Evolutionary conservation across 2,113 vertebrate species (phyloP), one percentile per base, ranked within the genome.

Genomic region (Mungos mungo): DNA sequence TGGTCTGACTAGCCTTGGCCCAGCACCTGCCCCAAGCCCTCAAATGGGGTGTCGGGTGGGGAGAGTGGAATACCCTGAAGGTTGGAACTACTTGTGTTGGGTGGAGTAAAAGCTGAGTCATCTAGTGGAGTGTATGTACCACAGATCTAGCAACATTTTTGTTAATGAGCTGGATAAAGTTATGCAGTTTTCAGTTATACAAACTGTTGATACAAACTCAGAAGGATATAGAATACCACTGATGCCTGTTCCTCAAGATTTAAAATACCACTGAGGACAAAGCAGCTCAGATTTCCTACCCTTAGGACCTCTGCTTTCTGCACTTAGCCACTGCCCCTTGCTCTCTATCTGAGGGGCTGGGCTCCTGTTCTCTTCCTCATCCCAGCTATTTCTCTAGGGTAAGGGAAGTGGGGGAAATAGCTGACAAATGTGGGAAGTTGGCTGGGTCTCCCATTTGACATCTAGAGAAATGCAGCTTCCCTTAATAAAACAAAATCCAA

Each of bases 1-100:
- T 98, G 97, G 95, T 97, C 90, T 97, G 92, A 92, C 94, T 97
- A 74, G 89, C 89, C 50, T 79, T 80, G 86, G 82, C 68, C 71
- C 52, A 97, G 92, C 89, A 96, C 77, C 88, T 90, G 33, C 45
- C 65, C 1, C 35, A 68, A 50, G 68, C 29, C 69, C 31, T 21
- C 19, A 33, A 2, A 7, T 35, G 27, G 19, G 74, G 25, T 77
- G 19, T 33, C 18, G 23, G 11, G 3, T 41, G 54, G 65, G 84
- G 38, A 35, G 25, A 89, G 35, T 71, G 74, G 57, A 80, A 8
- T 66, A 60, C 77, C 68, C 25, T 54, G 45, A 89, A 63, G 29
- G 5, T 52, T 45, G 87, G 86, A 18, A 74, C 13, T 69, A 0
- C 68, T 84, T 82, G 45, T 68, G 25, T 86, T 93, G 45, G 41